Base-by-base conservation (phyloP, 2,113 vertebrate genomes). In the Mormyrus iriodes region DNA sequence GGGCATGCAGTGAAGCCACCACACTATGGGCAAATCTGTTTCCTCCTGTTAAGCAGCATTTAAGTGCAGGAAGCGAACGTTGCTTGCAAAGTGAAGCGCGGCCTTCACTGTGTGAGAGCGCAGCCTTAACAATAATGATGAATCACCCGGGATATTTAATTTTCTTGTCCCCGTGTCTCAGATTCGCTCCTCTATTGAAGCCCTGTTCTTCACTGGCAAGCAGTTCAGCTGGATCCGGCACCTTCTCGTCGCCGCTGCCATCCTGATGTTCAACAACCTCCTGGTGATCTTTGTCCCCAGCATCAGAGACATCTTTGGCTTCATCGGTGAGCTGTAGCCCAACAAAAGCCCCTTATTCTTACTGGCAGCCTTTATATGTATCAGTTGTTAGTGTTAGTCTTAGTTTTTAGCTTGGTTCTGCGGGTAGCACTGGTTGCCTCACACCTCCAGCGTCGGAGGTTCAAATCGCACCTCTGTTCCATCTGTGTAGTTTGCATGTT, bases 281-380 rank as follows among this genome's bases (percentile, higher is more conserved):
- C 94, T 99, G 90, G 98, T 99, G 91, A 99, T 99, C 93, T 99
- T 98, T 12, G 98, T 99, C 85, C 98, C 98, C 2, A 96, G 96
- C 89, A 99, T 99, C 95, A 97, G 97, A 94, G 98, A 99, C 93
- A 99, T 99, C 93, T 99, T 99, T 12, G 98, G 98, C 93, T 99
- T 99, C 93, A 99, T 99, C 24, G 98, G 98, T 99, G 94, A 94
- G 97, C 21, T 1, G 17, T 35, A 4, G 24, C 86, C 55, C 19
- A n/a, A 46, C 39, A 13, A 76, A 76, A 39, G 10, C 12, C 69
- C 13, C 31, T 6, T 76, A 12, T 39, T 83, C 79, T 10, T 39
- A 2, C 35, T 46, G 39, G 1, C 35, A 39, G 21, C 21, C 19
- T 31, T 48, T 27, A 10, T 27, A 7, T 86, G 84, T 17, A 10